Base-by-base conservation (phyloP, 2,888 invertebrate genomes). In the Philhelius pedissequus region DNA sequence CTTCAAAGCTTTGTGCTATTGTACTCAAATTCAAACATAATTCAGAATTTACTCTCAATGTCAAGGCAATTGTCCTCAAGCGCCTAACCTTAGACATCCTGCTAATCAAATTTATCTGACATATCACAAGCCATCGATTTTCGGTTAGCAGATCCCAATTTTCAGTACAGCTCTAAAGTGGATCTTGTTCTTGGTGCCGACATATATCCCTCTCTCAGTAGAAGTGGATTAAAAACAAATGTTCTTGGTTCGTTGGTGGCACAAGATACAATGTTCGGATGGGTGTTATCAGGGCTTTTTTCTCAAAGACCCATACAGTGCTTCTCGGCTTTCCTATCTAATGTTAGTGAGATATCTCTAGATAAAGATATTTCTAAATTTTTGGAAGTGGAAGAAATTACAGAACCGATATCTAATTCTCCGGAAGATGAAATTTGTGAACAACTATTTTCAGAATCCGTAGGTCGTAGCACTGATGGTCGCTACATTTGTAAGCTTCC, bases 401-500 rank as follows among this genome's bases (percentile, higher is more conserved):
- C n/a, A 7, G 58, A 58, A 3, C 5, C 7, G 0, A 70, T 25
- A 15, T 25, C 25, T 25, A 18, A 35, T 32, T 56, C 45, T 15
- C 45, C 35, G 30, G 38, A 73, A 54, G 71, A 62, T 38, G 25
- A 45, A 50, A 27, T 32, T 11, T 62, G 52, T 30, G 60, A 73
- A 30, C 18, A 62, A 2, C 7, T 62, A 11, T 73, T 40, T 4
- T 15, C 20, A 5, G 40, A 73, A 27, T 15, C 52, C 1, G 62
- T 52, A 6, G 40, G 13, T 22, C 38, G 52, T 20, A 45, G 40
- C n/a, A 11, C 3, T 20, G 50, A 73, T 20, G 60, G 62, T 8
- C 40, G 62, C 15, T 74, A 64, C 25, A 30, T 64, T 5, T 40
- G 50, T 30, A 40, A 54, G 18, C 52, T 74, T 18, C 74, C 73